Percentiles rank a stretch among this genome's conserved stretches.
phyloP scores from a whole-genome alignment of 2,888 invertebrate genomes.

The Drosophila diplacantha region DNA sequence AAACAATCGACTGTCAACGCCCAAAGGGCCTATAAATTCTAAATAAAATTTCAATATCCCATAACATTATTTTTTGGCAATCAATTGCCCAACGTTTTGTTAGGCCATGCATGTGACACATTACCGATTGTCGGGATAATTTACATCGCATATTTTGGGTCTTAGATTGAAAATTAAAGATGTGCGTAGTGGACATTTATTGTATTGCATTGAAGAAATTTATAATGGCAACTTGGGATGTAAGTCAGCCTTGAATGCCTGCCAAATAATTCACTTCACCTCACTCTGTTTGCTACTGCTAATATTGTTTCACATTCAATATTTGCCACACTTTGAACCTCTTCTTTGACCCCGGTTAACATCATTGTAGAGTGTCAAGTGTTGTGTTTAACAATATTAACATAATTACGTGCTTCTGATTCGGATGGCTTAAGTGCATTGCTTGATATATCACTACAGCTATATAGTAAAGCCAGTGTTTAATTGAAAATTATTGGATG shows the following conservation, averaged over 20 bases:
- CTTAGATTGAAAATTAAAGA: background rate
- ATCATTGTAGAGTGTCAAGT: constrained; percentile 29
- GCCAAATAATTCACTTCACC: background rate
- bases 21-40: constrained; percentile 45
- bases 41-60: constrained; percentile 40
- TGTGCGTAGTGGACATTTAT: background rate
- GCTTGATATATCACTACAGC: background rate
- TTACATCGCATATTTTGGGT: background rate
- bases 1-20: constrained; percentile 38
- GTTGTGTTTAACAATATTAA: constrained; percentile 38
- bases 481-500: background rate
- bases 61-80: constrained; percentile 42
- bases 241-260: background rate
- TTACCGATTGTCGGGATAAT: constrained; percentile 13
- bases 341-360: background rate
- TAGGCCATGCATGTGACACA: constrained; percentile 24
- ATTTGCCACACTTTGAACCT: constrained; percentile 12
- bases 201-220: background rate
- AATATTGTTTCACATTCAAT: background rate
- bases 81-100: constrained; percentile 35
- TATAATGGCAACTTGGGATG: background rate
- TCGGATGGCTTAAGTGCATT: background rate
- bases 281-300: background rate
- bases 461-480: background rate
- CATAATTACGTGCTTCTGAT: constrained; percentile 13